Conservation (phyloP, 92 coral and sea anemone genomes). For the Porites rus region DNA sequence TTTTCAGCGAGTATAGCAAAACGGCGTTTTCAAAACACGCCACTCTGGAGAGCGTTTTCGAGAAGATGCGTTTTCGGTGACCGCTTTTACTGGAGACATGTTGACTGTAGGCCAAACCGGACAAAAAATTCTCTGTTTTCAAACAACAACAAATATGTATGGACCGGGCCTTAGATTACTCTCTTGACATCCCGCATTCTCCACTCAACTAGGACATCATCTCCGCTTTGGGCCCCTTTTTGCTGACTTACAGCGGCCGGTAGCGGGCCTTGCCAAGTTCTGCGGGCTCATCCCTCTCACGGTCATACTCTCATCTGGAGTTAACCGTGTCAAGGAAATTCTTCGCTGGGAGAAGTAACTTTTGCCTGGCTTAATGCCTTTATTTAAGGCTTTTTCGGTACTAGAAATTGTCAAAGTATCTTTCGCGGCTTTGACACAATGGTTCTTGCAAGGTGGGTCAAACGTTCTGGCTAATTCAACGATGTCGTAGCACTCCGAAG, state of each 20-base stretch:
- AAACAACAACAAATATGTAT: too few species aligned
- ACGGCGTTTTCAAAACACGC: too few species aligned
- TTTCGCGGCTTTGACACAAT: slow-evolving; percentile 41
- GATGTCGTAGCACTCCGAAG: slow-evolving; percentile 89
- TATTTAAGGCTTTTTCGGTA: slow-evolving; percentile 63
- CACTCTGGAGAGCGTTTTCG: too few species aligned
- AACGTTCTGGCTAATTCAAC: slow-evolving; percentile 81
- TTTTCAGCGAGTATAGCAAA: too few species aligned
- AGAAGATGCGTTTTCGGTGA: too few species aligned
- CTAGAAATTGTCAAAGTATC: slow-evolving; percentile 26
- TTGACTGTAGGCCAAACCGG: too few species aligned
- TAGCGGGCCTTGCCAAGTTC: slow-evolving; percentile 38
- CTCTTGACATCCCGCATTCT: not conserved
- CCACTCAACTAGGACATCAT: not conserved
- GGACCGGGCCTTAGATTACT: too few species aligned
- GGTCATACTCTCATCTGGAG: slow-evolving; percentile 69
- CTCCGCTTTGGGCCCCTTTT: slow-evolving; percentile 61
- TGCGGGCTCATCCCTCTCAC: slow-evolving; percentile 71
- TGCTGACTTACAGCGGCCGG: slow-evolving; percentile 77
- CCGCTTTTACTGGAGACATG: too few species aligned
- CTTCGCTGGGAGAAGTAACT: slow-evolving; percentile 86
- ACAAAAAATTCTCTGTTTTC: too few species aligned
- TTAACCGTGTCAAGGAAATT: slow-evolving; percentile 77
- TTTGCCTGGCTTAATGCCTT: slow-evolving; percentile 88
- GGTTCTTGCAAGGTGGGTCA: slow-evolving; percentile 82